Evolutionary conservation across 2,888 invertebrate species (phyloP).

Genomic region (Polylopha cassiicola): DNA sequence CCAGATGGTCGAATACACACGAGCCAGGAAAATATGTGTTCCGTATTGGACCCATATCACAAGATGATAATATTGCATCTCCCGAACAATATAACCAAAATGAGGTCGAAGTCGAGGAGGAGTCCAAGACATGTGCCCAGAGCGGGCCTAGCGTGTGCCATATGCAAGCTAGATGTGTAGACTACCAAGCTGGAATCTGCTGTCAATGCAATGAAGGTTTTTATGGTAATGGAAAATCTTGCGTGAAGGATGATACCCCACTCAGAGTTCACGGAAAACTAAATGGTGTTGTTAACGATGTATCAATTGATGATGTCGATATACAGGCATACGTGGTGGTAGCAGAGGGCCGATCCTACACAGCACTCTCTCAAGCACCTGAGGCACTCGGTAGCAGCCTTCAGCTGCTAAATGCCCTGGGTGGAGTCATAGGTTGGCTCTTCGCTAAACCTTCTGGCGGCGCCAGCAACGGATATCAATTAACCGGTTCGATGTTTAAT

Average conservation of each 20-base stretch:
- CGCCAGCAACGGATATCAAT: slow-evolving; percentile 92
- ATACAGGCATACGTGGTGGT: slow-evolving; percentile 95
- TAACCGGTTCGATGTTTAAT: slow-evolving; percentile 92
- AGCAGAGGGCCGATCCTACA: slow-evolving; percentile 90
- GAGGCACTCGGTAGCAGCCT: slow-evolving; percentile 85
- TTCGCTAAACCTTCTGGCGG: slow-evolving; percentile 88
- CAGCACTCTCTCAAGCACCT: slow-evolving; percentile 90
- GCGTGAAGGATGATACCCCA: slow-evolving; percentile 89
- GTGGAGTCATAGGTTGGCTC: slow-evolving; percentile 93
- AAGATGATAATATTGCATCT: slow-evolving; percentile 78
- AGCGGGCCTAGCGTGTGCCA: slow-evolving; percentile 87
- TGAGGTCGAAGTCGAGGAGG: slow-evolving; percentile 63
- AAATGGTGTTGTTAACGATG: slow-evolving; percentile 88
- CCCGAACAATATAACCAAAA: slow-evolving; percentile 79
- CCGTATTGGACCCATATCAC: slow-evolving; percentile 84
- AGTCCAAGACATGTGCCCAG: slow-evolving; percentile 76
- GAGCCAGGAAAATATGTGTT: slow-evolving; percentile 92
- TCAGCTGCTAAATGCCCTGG: slow-evolving; percentile 89
- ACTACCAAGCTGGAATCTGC: slow-evolving; percentile 91
- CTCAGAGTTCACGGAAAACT: slow-evolving; percentile 93
- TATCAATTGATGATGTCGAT: slow-evolving; percentile 84
- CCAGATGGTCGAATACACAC: slow-evolving; percentile 90
- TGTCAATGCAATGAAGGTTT: slow-evolving; percentile 90
- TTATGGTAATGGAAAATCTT: slow-evolving; percentile 95
- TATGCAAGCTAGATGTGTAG: slow-evolving; percentile 87